A percentile compares a stretch with the other conserved stretches of the same genome.
phyloP scores from a whole-genome alignment of 1,140 invertebrate species.

The Chelonus insularis region DNA sequence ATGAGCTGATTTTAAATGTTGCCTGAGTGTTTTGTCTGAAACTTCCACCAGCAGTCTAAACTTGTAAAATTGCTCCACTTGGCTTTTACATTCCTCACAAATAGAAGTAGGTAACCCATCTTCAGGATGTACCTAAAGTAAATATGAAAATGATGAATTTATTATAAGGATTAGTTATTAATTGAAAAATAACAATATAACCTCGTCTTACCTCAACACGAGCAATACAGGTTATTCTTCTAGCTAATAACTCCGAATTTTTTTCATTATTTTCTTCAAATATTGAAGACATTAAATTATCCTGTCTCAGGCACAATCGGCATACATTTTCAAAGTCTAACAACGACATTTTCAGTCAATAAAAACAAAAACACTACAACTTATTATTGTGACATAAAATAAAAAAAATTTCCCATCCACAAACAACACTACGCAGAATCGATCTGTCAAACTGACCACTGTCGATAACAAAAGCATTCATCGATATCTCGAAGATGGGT shows the following conservation, averaged over 20 bases:
- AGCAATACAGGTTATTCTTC: conserved; percentile 38
- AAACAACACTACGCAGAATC: too few relatives aligned
- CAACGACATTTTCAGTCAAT: neutral
- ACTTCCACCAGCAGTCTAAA: conserved; percentile 40
- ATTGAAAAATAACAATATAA: conserved; percentile 1
- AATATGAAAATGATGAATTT: conserved; percentile 8
- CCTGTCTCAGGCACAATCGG: conserved; percentile 40
- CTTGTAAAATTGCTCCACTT: conserved; percentile 39
- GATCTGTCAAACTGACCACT: too few relatives aligned
- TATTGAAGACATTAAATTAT: conserved; percentile 31
- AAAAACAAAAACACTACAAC: too few relatives aligned
- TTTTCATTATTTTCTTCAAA: conserved; percentile 26
- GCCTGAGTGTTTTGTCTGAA: conserved; percentile 40
- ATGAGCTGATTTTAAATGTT: conserved; percentile 32
- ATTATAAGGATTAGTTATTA: conserved; percentile 10
- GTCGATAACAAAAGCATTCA: too few relatives aligned
- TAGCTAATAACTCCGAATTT: conserved; percentile 22
- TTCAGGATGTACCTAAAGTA: conserved; percentile 32
- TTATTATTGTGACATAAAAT: too few relatives aligned
- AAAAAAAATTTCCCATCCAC: too few relatives aligned
- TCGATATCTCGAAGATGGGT: too few relatives aligned
- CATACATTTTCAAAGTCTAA: conserved; percentile 39
- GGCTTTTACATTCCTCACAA: conserved; percentile 34
- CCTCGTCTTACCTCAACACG: conserved; percentile 36
- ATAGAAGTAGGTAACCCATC: conserved; percentile 39